Percentiles rank a stretch among this genome's conserved stretches.
Evolutionary conservation across 1,140 invertebrate species (phyloP).

Genomic region (Drosophila kikkawai): DNA sequence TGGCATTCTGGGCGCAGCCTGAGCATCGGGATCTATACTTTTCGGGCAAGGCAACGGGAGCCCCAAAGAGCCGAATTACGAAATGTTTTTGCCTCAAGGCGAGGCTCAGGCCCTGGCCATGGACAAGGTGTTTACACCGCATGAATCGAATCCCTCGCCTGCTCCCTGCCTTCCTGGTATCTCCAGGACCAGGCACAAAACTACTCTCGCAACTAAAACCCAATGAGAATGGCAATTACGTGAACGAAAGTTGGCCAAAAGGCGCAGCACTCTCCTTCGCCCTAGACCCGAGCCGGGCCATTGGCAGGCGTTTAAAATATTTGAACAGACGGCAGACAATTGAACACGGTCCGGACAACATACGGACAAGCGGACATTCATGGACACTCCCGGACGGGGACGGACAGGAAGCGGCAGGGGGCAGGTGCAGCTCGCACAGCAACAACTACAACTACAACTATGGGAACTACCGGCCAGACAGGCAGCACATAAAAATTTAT

Average conservation of each 20-base stretch:
- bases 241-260: constrained; percentile 50
- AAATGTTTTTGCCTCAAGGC: constrained; percentile 41
- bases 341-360: constrained; percentile 41
- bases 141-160: constrained; percentile 24
- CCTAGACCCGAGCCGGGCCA: constrained; percentile 12
- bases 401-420: constrained; percentile 14
- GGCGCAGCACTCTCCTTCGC: constrained; percentile 12
- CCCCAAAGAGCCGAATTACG: constrained; percentile 39
- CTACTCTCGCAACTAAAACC: constrained; percentile 43
- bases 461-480: constrained; percentile 28
- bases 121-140: constrained; percentile 52
- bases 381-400: constrained; percentile 17
- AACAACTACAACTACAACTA: constrained; percentile 17
- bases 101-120: constrained; percentile 22
- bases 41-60: constrained; percentile 36
- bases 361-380: constrained; percentile 30
- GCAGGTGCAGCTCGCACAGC: constrained; percentile 36
- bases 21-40: constrained; percentile 47
- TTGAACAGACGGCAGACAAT: constrained; percentile 55
- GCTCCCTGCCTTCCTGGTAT: not conserved
- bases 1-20: constrained; percentile 49
- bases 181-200: constrained; percentile 13
- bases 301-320: constrained; percentile 57
- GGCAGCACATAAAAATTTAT: constrained; percentile 49
- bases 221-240: constrained; percentile 54